Percentiles rank a stretch among this genome's conserved stretches.
These are phyloP conservation scores for Palythoa caribaeorum DNA, from an alignment of 92 coral and sea anemone species.

Conservation along the genomic window DNA sequence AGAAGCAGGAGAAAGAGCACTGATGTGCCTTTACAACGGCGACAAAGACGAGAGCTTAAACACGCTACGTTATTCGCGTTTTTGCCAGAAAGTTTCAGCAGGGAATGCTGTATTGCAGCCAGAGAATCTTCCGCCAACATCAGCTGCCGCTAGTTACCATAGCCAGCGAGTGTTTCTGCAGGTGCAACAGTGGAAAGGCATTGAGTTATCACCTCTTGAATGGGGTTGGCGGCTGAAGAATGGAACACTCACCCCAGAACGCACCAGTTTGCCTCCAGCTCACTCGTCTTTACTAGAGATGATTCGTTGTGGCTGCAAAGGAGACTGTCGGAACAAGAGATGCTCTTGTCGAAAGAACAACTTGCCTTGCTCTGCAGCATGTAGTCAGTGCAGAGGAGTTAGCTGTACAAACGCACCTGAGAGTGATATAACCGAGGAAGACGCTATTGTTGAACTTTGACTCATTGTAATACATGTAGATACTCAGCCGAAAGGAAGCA, in stretches of 20 bases:
- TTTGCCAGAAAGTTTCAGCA: slow-evolving; percentile 43
- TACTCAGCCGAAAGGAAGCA: neutral
- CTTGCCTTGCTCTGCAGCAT: slow-evolving; percentile 15
- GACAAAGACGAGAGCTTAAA: neutral
- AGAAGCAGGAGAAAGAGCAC: neutral
- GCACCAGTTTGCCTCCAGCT: slow-evolving; percentile 28
- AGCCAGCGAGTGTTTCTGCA: slow-evolving; percentile 44
- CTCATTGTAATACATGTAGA: neutral
- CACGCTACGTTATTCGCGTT: neutral
- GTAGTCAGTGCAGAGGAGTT: slow-evolving; percentile 16
- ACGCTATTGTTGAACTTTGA: neutral
- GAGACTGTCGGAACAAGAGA: slow-evolving; percentile 15
- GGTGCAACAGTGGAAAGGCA: slow-evolving; percentile 46
- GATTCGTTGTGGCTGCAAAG: slow-evolving; percentile 21
- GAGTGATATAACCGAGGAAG: neutral
- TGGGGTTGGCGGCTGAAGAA: slow-evolving; percentile 46
- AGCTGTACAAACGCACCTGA: neutral
- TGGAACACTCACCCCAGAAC: neutral
- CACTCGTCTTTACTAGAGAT: slow-evolving; percentile 19
- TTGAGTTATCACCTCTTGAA: neutral
- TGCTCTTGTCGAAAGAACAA: slow-evolving; percentile 21
- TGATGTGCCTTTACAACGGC: neutral
- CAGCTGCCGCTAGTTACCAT: slow-evolving; percentile 44
- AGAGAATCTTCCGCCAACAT: slow-evolving; percentile 34
- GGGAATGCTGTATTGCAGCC: slow-evolving; percentile 36